Evolutionary conservation across 2,113 vertebrate species (phyloP).

Genomic region (Chrysochloris asiatica): DNA sequence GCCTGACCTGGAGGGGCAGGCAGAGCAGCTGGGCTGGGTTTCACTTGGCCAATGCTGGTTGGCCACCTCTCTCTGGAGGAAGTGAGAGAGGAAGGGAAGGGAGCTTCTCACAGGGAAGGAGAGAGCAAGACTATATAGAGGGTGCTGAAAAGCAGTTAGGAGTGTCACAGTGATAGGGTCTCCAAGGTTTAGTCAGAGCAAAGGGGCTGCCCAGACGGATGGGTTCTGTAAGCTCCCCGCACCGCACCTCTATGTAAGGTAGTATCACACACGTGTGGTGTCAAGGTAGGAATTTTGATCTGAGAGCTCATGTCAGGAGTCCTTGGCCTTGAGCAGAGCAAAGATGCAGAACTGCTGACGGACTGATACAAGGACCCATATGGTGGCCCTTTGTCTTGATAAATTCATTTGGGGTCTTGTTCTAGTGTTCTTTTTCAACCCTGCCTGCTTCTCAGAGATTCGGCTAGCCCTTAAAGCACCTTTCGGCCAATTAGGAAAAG

Average conservation of each 20-base stretch:
- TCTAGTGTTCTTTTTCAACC: neutral
- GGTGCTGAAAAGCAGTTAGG: neutral
- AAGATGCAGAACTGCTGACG: neutral
- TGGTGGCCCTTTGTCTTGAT: neutral
- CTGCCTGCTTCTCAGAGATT: neutral
- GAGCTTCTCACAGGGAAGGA: accelerated
- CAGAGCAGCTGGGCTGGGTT: neutral
- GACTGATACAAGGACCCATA: neutral
- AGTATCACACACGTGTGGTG: neutral
- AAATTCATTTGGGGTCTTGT: neutral
- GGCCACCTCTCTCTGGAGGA: neutral
- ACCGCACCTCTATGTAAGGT: neutral
- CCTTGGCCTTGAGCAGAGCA: neutral
- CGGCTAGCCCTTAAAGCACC: neutral
- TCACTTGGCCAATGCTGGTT: neutral
- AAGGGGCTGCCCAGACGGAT: neutral
- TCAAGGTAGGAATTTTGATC: neutral
- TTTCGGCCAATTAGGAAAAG: neutral
- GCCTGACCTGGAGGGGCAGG: neutral
- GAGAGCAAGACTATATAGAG: neutral
- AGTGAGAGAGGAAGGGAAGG: neutral
- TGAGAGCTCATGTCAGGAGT: too few species aligned
- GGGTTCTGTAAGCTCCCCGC: neutral
- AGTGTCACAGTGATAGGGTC: too few species aligned
- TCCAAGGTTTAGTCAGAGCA: accelerated